Conservation (phyloP, 2,888 invertebrate genomes). For the Sepiola atlantica region DNA sequence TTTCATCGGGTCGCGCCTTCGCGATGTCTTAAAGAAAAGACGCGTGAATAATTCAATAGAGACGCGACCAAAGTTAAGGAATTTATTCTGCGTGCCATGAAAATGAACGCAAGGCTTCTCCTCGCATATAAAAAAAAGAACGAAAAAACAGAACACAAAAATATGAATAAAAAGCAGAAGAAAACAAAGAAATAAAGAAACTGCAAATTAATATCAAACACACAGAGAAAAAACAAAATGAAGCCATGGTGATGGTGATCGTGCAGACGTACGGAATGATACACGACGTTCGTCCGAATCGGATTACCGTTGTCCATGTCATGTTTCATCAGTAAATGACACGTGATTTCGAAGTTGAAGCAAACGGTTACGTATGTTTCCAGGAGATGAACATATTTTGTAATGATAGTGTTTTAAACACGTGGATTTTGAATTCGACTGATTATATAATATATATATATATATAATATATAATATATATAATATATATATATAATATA, state of each 20-base stretch:
- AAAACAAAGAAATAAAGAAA: too few species aligned
- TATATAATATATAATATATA: too few species aligned
- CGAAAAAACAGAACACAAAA: not conserved
- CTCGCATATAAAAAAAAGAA: not conserved
- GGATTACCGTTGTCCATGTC: not conserved
- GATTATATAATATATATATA: too few species aligned
- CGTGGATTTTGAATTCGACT: too few species aligned
- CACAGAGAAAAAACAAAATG: not conserved
- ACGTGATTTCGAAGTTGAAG: not conserved
- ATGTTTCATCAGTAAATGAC: not conserved
- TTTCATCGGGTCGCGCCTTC: too few species aligned
- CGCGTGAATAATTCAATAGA: too few species aligned
- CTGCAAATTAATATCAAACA: too few species aligned
- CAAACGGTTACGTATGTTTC: not conserved
- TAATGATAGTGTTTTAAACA: too few species aligned
- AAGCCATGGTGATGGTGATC: not conserved
- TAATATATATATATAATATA: too few species aligned
- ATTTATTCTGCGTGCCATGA: not conserved
- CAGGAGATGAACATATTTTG: not conserved
- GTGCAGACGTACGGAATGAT: not conserved
- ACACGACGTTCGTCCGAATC: not conserved
- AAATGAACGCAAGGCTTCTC: not conserved
- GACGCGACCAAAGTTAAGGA: not conserved
- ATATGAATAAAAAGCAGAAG: not conserved
- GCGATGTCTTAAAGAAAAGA: too few species aligned